phyloP scores from a whole-genome alignment of 2,888 invertebrate species.

The Allolobophora icterica region DNA sequence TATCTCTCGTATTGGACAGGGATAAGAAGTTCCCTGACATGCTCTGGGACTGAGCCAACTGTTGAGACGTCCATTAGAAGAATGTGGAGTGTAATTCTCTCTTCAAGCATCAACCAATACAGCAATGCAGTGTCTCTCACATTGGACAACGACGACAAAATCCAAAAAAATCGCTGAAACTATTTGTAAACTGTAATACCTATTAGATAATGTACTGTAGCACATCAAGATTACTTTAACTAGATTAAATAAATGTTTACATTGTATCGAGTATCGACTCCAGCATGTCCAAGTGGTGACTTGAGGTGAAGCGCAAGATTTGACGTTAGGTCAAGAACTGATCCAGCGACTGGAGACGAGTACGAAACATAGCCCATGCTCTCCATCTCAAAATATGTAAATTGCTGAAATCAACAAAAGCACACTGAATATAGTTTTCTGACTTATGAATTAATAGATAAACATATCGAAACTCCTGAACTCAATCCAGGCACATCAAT shows the following conservation, averaged over 20 bases:
- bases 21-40: no score
- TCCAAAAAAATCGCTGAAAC: not conserved
- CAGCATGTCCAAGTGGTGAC: conserved; percentile 62
- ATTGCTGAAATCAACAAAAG: conserved; percentile 58
- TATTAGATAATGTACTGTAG: not conserved
- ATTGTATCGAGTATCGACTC: conserved; percentile 70
- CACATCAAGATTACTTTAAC: not conserved
- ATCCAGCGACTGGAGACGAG: conserved; percentile 62
- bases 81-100: not conserved
- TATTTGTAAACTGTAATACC: not conserved
- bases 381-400: conserved; percentile 67
- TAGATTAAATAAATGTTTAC: conserved; percentile 52
- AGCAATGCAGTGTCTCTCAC: not conserved
- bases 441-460: not conserved
- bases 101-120: not conserved
- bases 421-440: not conserved
- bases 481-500: not conserved
- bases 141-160: not conserved
- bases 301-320: conserved; percentile 67
- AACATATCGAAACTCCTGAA: not conserved
- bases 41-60: no score
- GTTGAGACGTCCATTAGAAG: no score
- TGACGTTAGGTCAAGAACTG: conserved; percentile 64
- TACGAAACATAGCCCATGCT: conserved; percentile 65
- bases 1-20: no score